Evolutionary conservation across 2,797 vertebrate species (phyloP).

Genomic region (Myoxocephalus aenaeus): DNA sequence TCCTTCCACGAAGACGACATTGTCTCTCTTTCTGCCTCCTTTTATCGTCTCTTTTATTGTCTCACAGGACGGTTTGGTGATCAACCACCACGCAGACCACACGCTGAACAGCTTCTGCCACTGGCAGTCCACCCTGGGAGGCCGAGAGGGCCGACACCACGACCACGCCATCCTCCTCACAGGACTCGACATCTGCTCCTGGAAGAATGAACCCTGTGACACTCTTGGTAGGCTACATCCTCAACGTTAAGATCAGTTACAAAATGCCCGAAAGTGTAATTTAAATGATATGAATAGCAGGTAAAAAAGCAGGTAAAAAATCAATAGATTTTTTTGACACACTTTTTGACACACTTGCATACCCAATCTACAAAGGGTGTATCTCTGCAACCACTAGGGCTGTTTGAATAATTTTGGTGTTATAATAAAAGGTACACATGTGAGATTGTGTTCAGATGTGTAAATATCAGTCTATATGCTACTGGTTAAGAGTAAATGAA

Average conservation of each 20-base stretch:
- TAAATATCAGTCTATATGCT: no score
- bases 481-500: no score
- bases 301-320: not conserved
- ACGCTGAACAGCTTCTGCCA: conserved; percentile 94
- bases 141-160: conserved; percentile 88
- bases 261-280: conserved; percentile 7
- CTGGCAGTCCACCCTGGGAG: conserved; percentile 91
- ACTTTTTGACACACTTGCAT: not conserved
- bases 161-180: conserved; percentile 94
- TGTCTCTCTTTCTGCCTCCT: conserved; percentile 1
- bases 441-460: no score
- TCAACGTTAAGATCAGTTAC: not conserved
- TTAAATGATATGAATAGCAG: not conserved
- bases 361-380: no score
- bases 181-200: conserved; percentile 93
- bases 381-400: no score
- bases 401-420: no score
- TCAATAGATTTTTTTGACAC: not conserved
- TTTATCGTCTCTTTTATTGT: conserved; percentile 19
- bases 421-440: no score
- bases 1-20: not conserved
- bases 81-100: conserved; percentile 93
- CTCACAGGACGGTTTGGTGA: conserved; percentile 88
- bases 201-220: conserved; percentile 94
- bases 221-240: conserved; percentile 85